Evolutionary conservation across 2,888 invertebrate genomes (phyloP).

Genomic region (Portevinia maculata): DNA sequence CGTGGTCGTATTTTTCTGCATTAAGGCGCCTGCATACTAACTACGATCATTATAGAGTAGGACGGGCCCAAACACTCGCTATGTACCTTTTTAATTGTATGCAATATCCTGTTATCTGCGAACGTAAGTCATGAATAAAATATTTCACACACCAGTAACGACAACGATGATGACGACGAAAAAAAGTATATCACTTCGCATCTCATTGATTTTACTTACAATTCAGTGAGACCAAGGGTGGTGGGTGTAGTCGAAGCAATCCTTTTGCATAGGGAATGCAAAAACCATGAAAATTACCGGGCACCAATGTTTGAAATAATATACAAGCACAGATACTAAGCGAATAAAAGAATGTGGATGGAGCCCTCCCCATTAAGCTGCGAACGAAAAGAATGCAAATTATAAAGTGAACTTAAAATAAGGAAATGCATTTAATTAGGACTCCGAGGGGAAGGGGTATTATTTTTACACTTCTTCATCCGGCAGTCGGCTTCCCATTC

Average conservation of each 20-base stretch:
- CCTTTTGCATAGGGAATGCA: constrained; percentile 59
- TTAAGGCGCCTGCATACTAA: constrained; percentile 54
- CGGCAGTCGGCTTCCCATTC: neutral
- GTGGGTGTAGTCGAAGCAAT: constrained; percentile 4
- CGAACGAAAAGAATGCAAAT: constrained; percentile 54
- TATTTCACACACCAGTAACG: constrained; percentile 63
- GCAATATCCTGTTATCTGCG: constrained; percentile 72
- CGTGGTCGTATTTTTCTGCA: constrained; percentile 59
- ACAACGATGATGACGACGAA: neutral
- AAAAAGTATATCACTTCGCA: constrained; percentile 50
- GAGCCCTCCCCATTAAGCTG: neutral
- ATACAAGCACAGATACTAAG: constrained; percentile 55
- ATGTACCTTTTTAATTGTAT: constrained; percentile 69
- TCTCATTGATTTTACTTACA: constrained; percentile 69
- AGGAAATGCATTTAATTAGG: constrained; percentile 71
- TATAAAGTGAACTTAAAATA: constrained; percentile 67
- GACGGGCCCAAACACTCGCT: constrained; percentile 29
- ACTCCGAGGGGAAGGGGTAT: constrained; percentile 49
- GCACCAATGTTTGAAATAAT: constrained; percentile 60
- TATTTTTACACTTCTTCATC: constrained; percentile 42
- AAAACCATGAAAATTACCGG: constrained; percentile 65
- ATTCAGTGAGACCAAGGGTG: constrained; percentile 32
- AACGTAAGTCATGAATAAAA: constrained; percentile 72
- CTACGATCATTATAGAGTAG: constrained; percentile 18
- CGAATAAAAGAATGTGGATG: neutral